Evolutionary conservation across 2,797 vertebrate species (phyloP).

Genomic region (Vultur gryphus): DNA sequence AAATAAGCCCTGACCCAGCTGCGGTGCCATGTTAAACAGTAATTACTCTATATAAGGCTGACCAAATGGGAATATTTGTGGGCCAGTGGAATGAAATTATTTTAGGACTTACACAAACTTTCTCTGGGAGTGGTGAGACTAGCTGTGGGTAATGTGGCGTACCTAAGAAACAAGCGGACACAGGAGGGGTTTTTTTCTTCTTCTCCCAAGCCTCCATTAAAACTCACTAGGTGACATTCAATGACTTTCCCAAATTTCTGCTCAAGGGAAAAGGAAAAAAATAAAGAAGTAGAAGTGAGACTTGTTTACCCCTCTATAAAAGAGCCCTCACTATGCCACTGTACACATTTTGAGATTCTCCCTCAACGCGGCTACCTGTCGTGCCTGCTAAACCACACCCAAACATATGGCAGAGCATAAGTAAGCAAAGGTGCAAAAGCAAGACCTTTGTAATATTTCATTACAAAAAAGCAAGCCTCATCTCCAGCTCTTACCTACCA

Average conservation of each 20-base stretch:
- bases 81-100: slow-evolving; percentile 34
- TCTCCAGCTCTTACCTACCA: not conserved
- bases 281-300: not conserved
- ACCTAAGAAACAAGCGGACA: not conserved
- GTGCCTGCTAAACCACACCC: not conserved
- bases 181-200: not conserved
- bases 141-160: not conserved
- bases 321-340: not conserved
- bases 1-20: slow-evolving; percentile 59
- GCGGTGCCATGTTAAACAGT: slow-evolving; percentile 56
- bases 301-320: not conserved
- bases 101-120: slow-evolving; percentile 54
- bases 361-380: not conserved
- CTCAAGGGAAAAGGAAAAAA: not conserved
- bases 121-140: slow-evolving; percentile 19
- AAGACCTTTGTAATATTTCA: not conserved
- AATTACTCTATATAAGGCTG: slow-evolving; percentile 56
- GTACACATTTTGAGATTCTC: not conserved
- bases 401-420: not conserved
- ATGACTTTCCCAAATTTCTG: not conserved
- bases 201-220: not conserved
- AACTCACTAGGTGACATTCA: not conserved
- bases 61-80: slow-evolving; percentile 37
- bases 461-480: not conserved
- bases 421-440: not conserved